Conservation (phyloP, 2,888 invertebrate genomes). For the Melolontha melolontha region DNA sequence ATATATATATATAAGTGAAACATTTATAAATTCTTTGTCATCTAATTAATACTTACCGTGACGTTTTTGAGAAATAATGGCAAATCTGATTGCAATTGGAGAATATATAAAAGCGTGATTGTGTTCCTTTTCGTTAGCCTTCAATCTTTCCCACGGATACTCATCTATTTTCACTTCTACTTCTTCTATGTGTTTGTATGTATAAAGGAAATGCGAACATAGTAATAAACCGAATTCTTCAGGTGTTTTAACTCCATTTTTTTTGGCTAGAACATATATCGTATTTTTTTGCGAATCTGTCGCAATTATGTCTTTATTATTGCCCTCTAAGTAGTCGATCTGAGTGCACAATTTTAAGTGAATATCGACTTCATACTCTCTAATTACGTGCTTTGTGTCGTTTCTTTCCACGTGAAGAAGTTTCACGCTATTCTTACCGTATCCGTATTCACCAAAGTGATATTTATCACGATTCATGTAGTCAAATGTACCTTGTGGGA, state of each 20-base stretch:
- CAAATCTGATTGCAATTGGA: constrained; percentile 76
- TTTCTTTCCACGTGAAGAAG: constrained; percentile 78
- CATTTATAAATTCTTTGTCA: neutral
- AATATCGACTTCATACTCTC: constrained; percentile 81
- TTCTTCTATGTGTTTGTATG: constrained; percentile 80
- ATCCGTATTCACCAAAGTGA: constrained; percentile 74
- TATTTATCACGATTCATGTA: constrained; percentile 61
- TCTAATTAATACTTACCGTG: constrained; percentile 69
- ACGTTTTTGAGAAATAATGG: constrained; percentile 75
- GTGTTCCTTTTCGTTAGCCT: constrained; percentile 69
- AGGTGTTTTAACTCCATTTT: constrained; percentile 80
- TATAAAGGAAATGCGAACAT: constrained; percentile 79
- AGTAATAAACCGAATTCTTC: constrained; percentile 83
- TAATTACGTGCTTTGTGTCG: constrained; percentile 75
- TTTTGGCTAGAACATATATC: constrained; percentile 82
- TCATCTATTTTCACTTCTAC: constrained; percentile 78
- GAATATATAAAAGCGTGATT: constrained; percentile 83
- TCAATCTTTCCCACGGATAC: constrained; percentile 81
- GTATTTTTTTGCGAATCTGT: constrained; percentile 89
- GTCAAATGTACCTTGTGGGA: constrained; percentile 48
- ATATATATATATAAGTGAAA: neutral
- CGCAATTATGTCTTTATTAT: constrained; percentile 84
- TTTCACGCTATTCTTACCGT: constrained; percentile 82
- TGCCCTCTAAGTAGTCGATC: constrained; percentile 78
- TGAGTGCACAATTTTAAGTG: constrained; percentile 77